Evolutionary conservation across 1,140 invertebrate genomes (phyloP).

Genomic region (Ctenoplectra terminalis): DNA sequence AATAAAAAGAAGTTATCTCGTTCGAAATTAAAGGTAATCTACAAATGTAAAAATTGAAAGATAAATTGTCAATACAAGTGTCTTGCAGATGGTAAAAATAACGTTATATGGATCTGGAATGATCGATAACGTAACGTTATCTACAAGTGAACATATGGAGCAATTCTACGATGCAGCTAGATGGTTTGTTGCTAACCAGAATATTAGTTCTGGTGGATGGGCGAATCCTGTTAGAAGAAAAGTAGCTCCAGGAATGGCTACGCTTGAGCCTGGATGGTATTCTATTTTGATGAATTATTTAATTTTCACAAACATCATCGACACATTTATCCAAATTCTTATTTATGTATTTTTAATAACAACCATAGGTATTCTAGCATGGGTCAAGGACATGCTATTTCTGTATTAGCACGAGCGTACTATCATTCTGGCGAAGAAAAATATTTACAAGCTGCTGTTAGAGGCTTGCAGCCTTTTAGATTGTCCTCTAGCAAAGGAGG

Average conservation of each 20-base stretch:
- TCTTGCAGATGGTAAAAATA: constrained; percentile 84
- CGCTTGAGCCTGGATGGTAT: constrained; percentile 93
- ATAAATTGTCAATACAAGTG: neutral
- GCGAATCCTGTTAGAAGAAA: constrained; percentile 92
- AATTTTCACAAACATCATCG: neutral
- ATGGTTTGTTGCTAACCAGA: constrained; percentile 96
- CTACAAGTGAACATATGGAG: constrained; percentile 92
- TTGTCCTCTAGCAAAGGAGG: constrained; percentile 89
- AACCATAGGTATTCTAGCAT: constrained; percentile 94
- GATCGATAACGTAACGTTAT: constrained; percentile 92
- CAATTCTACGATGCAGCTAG: constrained; percentile 96
- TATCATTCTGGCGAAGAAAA: constrained; percentile 88
- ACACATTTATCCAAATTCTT: neutral
- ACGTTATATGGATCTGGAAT: constrained; percentile 90
- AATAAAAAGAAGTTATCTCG: constrained; percentile 88
- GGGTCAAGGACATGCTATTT: constrained; percentile 98
- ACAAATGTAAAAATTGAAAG: neutral
- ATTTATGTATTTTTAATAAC: neutral
- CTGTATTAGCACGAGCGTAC: constrained; percentile 95
- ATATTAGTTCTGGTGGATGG: constrained; percentile 92
- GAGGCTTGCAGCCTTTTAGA: constrained; percentile 92
- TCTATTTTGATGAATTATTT: constrained; percentile 22
- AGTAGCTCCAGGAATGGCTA: constrained; percentile 89
- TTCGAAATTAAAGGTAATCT: constrained; percentile 89
- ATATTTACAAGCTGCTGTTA: constrained; percentile 92